These are phyloP conservation scores for Eremophila alpestris DNA, from an alignment of 2,797 vertebrate species.

Conservation along the genomic window DNA sequence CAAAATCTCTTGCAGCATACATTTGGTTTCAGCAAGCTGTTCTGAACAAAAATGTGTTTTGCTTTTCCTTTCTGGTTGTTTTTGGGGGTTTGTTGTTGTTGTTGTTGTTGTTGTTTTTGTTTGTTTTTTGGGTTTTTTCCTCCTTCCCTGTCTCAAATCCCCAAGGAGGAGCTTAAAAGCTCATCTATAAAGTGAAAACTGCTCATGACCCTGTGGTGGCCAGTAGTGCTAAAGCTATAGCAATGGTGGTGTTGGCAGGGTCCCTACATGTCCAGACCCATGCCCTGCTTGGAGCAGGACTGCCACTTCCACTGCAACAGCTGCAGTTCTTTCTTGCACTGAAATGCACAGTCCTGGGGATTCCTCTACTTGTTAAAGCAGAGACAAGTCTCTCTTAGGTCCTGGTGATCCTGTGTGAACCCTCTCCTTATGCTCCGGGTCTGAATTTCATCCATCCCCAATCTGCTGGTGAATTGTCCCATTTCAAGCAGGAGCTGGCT, in stretches of 20 bases:
- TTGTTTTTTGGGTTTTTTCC: not conserved
- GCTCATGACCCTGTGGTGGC: rapidly evolving
- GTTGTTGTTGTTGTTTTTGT: too few species aligned
- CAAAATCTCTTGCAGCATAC: not conserved
- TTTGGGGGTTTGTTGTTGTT: too few species aligned
- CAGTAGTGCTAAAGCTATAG: not conserved
- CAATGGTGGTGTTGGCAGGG: not conserved
- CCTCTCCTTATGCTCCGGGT: not conserved
- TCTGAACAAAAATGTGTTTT: not conserved
- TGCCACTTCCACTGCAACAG: not conserved
- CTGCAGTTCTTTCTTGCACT: not conserved
- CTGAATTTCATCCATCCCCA: not conserved
- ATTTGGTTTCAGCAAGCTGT: not conserved
- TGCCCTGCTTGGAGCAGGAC: not conserved
- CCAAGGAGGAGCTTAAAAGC: not conserved
- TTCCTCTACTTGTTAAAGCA: not conserved
- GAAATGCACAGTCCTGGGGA: not conserved
- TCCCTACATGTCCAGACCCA: not conserved
- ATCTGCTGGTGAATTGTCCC: rapidly evolving
- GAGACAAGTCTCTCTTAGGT: not conserved
- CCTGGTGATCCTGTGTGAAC: not conserved
- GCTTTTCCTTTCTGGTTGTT: not conserved
- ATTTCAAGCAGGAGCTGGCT: not conserved
- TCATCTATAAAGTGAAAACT: not conserved
- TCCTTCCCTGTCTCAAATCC: not conserved